These are phyloP conservation scores for Pseudomyrmex gracilis DNA, from an alignment of 1,140 invertebrate species.

Conservation along the genomic window DNA sequence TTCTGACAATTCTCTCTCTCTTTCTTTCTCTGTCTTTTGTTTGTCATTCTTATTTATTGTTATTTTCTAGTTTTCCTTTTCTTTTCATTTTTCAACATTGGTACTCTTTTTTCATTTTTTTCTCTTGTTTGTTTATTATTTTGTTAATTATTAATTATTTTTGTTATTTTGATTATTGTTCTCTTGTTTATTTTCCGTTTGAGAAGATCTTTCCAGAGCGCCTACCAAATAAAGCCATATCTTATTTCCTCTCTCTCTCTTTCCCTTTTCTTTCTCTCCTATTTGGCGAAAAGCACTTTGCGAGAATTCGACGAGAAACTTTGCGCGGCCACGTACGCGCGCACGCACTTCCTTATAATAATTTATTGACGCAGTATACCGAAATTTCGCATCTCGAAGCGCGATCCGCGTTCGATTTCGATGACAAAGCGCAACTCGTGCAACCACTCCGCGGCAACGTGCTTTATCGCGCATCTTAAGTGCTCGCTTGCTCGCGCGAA, in stretches of 20 bases:
- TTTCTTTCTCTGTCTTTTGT: no score
- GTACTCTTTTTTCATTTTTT: no score
- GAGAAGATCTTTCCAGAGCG: no score
- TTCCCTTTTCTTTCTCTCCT: neutral
- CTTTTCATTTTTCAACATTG: no score
- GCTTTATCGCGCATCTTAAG: constrained; percentile 56
- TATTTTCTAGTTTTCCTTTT: no score
- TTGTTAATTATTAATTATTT: no score
- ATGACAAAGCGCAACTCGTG: constrained; percentile 46
- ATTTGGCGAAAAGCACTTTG: neutral
- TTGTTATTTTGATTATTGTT: no score
- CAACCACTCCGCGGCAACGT: constrained; percentile 20
- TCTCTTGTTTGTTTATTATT: no score
- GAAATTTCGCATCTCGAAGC: constrained; percentile 7
- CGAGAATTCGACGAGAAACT: constrained; percentile 18
- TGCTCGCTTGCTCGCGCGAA: neutral
- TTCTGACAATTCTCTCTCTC: neutral
- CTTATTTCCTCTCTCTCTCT: no score
- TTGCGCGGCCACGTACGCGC: neutral
- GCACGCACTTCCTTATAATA: neutral
- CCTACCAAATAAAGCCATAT: no score
- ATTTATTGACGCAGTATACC: neutral
- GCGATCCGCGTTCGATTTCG: constrained; percentile 18
- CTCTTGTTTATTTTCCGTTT: no score
- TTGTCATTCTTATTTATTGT: no score